phyloP scores from a whole-genome alignment of 2,113 vertebrate species.

The Carassius auratus region DNA sequence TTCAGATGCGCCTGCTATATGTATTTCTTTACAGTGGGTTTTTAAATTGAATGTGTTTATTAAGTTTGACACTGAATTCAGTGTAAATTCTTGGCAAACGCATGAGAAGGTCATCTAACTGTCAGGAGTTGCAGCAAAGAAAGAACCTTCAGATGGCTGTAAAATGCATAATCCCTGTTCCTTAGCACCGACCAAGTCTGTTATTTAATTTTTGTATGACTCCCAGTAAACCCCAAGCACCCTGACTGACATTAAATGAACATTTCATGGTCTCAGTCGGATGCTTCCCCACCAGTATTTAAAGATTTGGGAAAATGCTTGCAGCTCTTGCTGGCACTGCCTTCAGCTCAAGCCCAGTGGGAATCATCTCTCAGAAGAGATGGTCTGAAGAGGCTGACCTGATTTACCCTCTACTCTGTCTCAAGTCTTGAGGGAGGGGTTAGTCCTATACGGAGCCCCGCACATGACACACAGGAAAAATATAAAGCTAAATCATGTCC shows the following conservation, averaged over 20 bases:
- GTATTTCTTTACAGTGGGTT: neutral
- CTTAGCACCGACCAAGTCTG: neutral
- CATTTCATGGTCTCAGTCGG: neutral
- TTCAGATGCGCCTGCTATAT: conserved; percentile 53
- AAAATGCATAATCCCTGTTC: neutral
- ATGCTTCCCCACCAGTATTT: neutral
- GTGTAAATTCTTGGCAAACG: neutral
- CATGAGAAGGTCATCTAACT: neutral
- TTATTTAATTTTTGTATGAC: neutral
- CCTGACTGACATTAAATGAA: neutral
- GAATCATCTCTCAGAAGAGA: conserved; percentile 21
- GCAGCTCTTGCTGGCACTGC: neutral
- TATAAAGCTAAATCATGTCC: too few species aligned
- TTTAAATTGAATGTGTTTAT: conserved; percentile 2
- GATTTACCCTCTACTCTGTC: neutral
- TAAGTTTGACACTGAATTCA: neutral
- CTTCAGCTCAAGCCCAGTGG: conserved; percentile 19
- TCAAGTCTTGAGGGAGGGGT: neutral
- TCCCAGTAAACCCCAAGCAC: neutral
- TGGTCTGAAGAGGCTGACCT: conserved; percentile 7
- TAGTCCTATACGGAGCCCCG: too few species aligned
- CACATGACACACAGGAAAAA: too few species aligned
- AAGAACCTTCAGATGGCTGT: neutral
- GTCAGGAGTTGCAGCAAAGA: neutral
- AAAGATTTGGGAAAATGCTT: conserved; percentile 20